Conservation (phyloP, 30 jellyfish, hydroid and myxozoan genomes). For the Clytia hemisphaerica region DNA sequence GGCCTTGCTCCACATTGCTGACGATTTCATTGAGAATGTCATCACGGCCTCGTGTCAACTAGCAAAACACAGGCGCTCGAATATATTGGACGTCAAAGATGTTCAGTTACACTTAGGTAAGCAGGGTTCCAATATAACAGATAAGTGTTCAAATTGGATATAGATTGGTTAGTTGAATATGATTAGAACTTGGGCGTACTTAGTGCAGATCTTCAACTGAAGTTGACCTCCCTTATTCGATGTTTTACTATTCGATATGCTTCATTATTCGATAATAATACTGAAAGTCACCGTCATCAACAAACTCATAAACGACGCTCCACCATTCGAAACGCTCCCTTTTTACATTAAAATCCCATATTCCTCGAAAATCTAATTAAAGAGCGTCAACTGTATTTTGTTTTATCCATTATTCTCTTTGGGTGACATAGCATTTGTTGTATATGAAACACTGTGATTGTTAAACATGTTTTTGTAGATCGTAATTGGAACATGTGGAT, state of each 20-base stretch:
- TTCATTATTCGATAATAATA: no score
- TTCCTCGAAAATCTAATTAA: not conserved
- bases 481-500: conserved; percentile 96
- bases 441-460: not conserved
- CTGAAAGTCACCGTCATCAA: no score
- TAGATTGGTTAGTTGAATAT: no score
- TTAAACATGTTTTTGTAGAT: conserved; percentile 32
- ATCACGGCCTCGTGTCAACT: conserved; percentile 71
- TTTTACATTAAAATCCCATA: no score
- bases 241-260: no score
- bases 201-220: no score
- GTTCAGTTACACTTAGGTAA: conserved; percentile 86
- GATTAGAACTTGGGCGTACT: no score
- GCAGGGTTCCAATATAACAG: not conserved
- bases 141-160: not conserved
- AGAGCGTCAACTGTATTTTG: not conserved
- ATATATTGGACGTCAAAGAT: conserved; percentile 75
- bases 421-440: no score
- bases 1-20: conserved; percentile 79
- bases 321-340: no score
- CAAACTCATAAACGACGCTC: no score
- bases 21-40: conserved; percentile 84
- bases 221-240: no score
- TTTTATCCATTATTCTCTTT: not conserved
- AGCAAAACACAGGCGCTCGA: conserved; percentile 85